These are phyloP conservation scores for Mastomys coucha DNA, from an alignment of 2,113 vertebrate species.

Conservation along the genomic window DNA sequence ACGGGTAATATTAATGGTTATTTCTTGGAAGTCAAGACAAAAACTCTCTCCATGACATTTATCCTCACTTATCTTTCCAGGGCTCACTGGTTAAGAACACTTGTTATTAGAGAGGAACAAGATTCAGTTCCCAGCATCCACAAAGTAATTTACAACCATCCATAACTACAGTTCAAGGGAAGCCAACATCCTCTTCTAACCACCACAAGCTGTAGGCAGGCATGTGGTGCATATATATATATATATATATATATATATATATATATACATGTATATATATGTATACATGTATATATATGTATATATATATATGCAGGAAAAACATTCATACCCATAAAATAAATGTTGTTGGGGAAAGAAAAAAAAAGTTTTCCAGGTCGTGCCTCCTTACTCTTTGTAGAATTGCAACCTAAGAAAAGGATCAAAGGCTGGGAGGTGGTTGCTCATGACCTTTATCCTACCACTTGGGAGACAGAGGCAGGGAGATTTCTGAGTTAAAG, in stretches of 20 bases:
- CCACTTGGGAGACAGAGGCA: not conserved
- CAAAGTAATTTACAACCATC: not conserved
- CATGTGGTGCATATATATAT: fast-evolving
- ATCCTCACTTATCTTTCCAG: not conserved
- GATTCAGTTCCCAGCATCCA: not conserved
- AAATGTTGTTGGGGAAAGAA: fast-evolving
- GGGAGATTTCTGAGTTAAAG: not conserved
- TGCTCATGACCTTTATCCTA: not conserved
- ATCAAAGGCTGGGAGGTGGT: not conserved
- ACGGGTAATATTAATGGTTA: not conserved
- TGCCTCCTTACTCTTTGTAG: too few species aligned
- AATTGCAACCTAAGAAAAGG: not conserved
- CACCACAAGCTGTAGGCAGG: not conserved
- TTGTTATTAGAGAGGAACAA: not conserved
- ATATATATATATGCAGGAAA: not conserved
- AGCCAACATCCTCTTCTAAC: not conserved
- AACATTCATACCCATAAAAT: not conserved
- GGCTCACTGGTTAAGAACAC: not conserved
- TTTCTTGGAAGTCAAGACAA: conserved; percentile 17
- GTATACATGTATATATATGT: too few species aligned
- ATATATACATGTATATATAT: too few species aligned
- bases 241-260: too few species aligned
- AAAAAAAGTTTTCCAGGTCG: not conserved
- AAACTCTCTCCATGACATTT: not conserved
- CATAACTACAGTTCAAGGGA: not conserved